These are phyloP conservation scores for Chloropsis cyanopogon DNA, from an alignment of 2,113 vertebrate genomes.

Conservation along the genomic window DNA sequence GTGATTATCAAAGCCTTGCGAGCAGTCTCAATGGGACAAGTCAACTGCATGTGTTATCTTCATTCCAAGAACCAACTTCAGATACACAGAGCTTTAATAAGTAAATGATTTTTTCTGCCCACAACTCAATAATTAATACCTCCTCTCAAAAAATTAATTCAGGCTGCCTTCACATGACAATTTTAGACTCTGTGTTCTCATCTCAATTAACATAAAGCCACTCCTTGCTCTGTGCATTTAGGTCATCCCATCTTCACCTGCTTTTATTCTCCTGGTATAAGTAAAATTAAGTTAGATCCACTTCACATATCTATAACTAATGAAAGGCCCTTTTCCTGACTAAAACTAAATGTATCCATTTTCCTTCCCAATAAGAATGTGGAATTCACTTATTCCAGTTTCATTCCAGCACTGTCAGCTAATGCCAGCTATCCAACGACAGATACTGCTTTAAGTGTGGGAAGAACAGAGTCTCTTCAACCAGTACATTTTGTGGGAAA, in stretches of 20 bases:
- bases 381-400: not conserved
- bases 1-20: not conserved
- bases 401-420: not conserved
- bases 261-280: not conserved
- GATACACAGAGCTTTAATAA: slow-evolving; percentile 8
- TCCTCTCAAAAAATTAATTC: not conserved
- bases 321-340: not conserved
- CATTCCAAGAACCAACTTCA: not conserved
- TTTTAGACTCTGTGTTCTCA: not conserved
- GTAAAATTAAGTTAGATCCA: not conserved
- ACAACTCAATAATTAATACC: slow-evolving; percentile 12
- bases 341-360: not conserved
- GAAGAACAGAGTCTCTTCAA: not conserved
- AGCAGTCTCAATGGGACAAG: not conserved
- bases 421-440: not conserved
- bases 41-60: not conserved
- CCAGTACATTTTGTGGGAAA: not conserved
- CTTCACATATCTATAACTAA: not conserved
- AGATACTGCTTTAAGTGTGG: not conserved
- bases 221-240: not conserved
- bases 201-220: not conserved
- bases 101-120: not conserved
- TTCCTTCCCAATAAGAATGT: not conserved
- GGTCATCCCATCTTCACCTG: not conserved
- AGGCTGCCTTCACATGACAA: not conserved